These are phyloP conservation scores for Nycticryphes semicollaris DNA, from an alignment of 2,113 vertebrate genomes.

Conservation along the genomic window DNA sequence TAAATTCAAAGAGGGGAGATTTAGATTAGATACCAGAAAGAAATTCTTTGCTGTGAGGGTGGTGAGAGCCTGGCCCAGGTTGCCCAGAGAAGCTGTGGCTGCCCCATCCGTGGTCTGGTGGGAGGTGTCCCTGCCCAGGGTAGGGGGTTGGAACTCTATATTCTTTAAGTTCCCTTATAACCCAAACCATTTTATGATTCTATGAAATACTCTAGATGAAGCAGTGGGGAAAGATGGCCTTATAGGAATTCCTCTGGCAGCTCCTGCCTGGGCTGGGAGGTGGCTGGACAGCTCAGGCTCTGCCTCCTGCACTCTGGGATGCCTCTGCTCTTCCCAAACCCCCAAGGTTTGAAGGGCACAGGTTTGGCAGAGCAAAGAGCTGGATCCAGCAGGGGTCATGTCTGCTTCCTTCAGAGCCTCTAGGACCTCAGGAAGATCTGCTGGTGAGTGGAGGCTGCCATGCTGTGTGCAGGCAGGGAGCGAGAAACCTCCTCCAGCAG, in stretches of 20 bases:
- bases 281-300: neutral
- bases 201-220: neutral
- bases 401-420: neutral
- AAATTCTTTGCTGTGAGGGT: too few species aligned
- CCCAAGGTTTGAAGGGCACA: neutral
- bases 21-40: too few species aligned
- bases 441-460: neutral
- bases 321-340: too few species aligned
- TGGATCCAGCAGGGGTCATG: neutral
- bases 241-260: neutral
- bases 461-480: rapidly evolving
- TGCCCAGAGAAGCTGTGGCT: too few species aligned
- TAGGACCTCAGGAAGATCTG: too few species aligned
- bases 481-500: neutral
- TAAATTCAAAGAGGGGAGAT: too few species aligned
- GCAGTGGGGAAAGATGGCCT: neutral
- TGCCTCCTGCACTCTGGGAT: rapidly evolving
- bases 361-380: neutral
- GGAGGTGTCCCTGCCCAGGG: too few species aligned
- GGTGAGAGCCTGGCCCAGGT: too few species aligned
- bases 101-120: too few species aligned
- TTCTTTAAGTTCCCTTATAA: too few species aligned
- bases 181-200: too few species aligned
- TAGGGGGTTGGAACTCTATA: too few species aligned
- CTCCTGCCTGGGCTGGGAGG: neutral